These are phyloP conservation scores for Dendroctonus ponderosae DNA, from an alignment of 1,140 invertebrate species.

Conservation along the genomic window DNA sequence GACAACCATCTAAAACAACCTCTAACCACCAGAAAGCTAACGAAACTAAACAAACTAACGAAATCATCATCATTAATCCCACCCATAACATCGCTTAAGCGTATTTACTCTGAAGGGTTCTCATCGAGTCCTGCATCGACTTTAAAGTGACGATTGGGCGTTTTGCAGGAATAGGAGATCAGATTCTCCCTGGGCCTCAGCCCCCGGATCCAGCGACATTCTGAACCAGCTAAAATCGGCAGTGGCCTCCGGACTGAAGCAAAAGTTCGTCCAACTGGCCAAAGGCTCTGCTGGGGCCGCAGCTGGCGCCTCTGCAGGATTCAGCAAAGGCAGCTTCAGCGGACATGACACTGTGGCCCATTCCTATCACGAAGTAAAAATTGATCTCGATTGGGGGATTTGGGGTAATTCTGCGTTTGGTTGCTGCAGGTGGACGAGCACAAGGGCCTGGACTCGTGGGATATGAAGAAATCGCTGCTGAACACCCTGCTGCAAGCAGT, in stretches of 20 bases:
- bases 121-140: too few species aligned
- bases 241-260: conserved; percentile 55
- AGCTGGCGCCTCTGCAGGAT: conserved; percentile 56
- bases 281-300: conserved; percentile 56
- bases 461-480: conserved; percentile 76
- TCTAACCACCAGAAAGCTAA: too few species aligned
- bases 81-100: too few species aligned
- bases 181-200: conserved; percentile 19
- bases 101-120: too few species aligned
- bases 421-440: conserved; percentile 51
- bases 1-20: too few species aligned
- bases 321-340: conserved; percentile 55
- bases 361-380: conserved; percentile 4
- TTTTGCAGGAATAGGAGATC: conserved; percentile 21
- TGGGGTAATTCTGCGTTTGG: neutral
- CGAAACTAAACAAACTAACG: too few species aligned
- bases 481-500: conserved; percentile 78
- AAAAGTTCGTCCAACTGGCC: conserved; percentile 57
- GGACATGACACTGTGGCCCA: conserved; percentile 43
- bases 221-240: conserved; percentile 52
- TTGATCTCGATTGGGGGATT: neutral
- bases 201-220: conserved; percentile 46
- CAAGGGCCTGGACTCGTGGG: conserved; percentile 67
- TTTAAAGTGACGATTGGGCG: too few species aligned
- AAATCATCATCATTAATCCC: too few species aligned